Evolutionary conservation across 1,140 invertebrate species (phyloP).

Genomic region (Ceratosolen solmsi): DNA sequence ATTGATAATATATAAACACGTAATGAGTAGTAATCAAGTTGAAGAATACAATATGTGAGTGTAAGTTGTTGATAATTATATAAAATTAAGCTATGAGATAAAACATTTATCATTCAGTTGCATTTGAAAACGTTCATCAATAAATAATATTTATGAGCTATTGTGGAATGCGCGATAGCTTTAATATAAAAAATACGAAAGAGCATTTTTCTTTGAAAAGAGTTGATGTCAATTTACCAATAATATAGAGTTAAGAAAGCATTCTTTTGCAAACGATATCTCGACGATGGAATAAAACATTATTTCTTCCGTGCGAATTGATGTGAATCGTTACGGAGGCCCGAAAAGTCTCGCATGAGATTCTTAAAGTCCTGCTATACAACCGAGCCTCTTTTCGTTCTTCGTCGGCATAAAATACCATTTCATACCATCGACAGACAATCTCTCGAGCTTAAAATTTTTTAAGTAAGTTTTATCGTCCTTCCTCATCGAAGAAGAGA

Average conservation of each 20-base stretch:
- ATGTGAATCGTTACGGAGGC: background rate
- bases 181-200: no score
- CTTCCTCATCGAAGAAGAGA: background rate
- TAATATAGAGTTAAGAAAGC: background rate
- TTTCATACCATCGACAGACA: background rate
- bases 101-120: no score
- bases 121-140: no score
- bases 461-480: conserved; percentile 22
- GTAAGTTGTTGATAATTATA: no score
- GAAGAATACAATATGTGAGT: no score
- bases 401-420: background rate
- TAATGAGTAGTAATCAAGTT: no score
- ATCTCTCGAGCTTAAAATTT: conserved; percentile 13
- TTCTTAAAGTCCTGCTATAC: background rate
- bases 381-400: conserved; percentile 3
- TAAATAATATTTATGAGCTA: no score
- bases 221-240: background rate
- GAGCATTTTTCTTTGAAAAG: no score
- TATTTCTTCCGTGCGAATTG: background rate
- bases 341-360: background rate
- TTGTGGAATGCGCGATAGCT: no score
- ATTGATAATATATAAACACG: no score
- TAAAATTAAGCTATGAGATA: no score
- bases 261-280: conserved; percentile 4
- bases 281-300: background rate